These are phyloP conservation scores for Dasysyrphus tricinctus DNA, from an alignment of 2,888 invertebrate genomes.

Conservation along the genomic window DNA sequence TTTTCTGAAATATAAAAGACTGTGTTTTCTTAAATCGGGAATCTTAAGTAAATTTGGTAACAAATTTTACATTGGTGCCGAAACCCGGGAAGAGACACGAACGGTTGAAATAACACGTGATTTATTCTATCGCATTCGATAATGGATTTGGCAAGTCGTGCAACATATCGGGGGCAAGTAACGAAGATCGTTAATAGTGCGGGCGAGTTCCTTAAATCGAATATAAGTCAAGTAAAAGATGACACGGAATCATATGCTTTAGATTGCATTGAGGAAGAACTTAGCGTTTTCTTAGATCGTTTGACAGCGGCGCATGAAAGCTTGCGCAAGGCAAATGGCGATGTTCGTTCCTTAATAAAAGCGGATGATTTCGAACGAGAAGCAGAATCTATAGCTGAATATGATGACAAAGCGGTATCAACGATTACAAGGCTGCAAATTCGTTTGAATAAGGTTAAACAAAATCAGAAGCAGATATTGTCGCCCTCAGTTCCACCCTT, in stretches of 20 bases:
- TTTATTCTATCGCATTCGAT: constrained; percentile 5
- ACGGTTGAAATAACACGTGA: constrained; percentile 23
- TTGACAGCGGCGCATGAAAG: constrained; percentile 32
- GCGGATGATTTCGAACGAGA: constrained; percentile 38
- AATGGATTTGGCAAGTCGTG: constrained; percentile 1
- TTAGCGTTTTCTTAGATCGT: constrained; percentile 34
- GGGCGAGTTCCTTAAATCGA: constrained; percentile 16
- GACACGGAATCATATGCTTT: constrained; percentile 10
- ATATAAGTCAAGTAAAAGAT: neutral
- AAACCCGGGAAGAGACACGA: neutral
- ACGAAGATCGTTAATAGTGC: constrained; percentile 34
- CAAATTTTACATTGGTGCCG: constrained; percentile 4
- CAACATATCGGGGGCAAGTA: neutral
- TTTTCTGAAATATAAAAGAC: neutral
- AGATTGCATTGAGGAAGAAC: constrained; percentile 33
- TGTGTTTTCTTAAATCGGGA: neutral
- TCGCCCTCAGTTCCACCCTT: neutral
- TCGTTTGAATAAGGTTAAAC: constrained; percentile 45
- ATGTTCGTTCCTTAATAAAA: constrained; percentile 29
- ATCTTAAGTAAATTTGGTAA: neutral
- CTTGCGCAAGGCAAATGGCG: constrained; percentile 19
- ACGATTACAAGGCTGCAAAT: constrained; percentile 41
- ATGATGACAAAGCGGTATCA: constrained; percentile 39
- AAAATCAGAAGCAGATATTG: neutral
- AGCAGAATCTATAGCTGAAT: constrained; percentile 41